phyloP scores from a whole-genome alignment of 2,888 invertebrate species.

The Ariolimax columbianus region DNA sequence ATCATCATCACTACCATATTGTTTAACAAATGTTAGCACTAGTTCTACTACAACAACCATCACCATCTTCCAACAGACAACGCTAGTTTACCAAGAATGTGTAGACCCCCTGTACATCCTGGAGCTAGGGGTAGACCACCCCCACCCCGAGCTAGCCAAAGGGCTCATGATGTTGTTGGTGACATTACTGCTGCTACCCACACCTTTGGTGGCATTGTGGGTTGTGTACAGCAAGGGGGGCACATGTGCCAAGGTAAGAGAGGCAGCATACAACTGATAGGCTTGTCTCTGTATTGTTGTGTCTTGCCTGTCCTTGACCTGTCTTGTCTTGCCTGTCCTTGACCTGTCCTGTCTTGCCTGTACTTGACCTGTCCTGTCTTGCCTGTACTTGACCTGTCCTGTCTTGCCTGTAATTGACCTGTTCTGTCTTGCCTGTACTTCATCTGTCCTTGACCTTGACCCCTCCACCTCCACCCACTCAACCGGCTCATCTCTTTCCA shows the following conservation, averaged over 20 bases:
- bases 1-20: not conserved
- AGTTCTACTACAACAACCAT: not conserved
- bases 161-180: not conserved
- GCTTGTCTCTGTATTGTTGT: no score
- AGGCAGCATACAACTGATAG: no score
- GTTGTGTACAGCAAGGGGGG: slow-evolving; percentile 8
- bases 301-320: no score
- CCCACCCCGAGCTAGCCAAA: not conserved
- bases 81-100: slow-evolving; percentile 11
- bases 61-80: not conserved
- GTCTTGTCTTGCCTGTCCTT: no score
- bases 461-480: no score
- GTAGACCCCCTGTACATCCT: not conserved
- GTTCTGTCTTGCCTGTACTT: no score
- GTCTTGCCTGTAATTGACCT: no score
- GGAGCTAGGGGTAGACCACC: not conserved
- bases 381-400: no score
- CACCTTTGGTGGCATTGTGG: not conserved
- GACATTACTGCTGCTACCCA: slow-evolving; percentile 3
- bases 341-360: no score
- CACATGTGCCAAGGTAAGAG: slow-evolving; percentile 6
- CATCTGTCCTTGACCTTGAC: no score
- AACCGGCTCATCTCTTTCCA: no score
- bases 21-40: not conserved
- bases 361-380: no score